phyloP scores from a whole-genome alignment of 2,797 vertebrate species.

The Channa striata region DNA sequence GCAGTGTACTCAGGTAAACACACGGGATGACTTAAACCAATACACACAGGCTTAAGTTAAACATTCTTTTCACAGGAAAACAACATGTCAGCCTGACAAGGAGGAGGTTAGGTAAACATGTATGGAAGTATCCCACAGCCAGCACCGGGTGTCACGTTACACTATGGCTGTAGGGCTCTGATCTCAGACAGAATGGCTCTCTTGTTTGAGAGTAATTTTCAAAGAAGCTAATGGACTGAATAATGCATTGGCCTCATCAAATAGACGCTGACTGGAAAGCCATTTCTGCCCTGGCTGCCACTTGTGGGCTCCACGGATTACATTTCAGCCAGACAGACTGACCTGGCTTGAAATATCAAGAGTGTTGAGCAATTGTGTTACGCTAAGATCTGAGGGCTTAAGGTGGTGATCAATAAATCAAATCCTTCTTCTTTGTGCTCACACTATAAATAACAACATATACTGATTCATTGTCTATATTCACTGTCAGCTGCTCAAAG shows the following conservation, averaged over 20 bases:
- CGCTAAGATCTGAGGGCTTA: constrained; percentile 72
- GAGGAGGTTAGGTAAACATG: constrained; percentile 85
- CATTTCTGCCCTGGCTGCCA: constrained; percentile 80
- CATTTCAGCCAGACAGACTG: constrained; percentile 80
- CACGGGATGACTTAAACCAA: constrained; percentile 81
- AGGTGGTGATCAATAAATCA: constrained; percentile 74
- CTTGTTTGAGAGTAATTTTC: constrained; percentile 85
- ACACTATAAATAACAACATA: constrained; percentile 57
- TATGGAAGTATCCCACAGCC: constrained; percentile 81
- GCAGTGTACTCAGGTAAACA: constrained; percentile 82
- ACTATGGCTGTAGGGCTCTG: constrained; percentile 73
- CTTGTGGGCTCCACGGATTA: constrained; percentile 78
- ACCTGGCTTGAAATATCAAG: constrained; percentile 78
- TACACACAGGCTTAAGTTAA: constrained; percentile 80
- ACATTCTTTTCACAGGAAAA: constrained; percentile 81
- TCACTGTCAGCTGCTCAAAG: constrained; percentile 46
- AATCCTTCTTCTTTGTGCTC: constrained; percentile 51
- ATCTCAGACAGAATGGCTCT: constrained; percentile 83
- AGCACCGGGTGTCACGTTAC: constrained; percentile 74
- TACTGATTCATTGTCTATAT: constrained; percentile 64
- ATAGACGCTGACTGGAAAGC: constrained; percentile 83
- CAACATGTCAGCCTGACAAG: constrained; percentile 82
- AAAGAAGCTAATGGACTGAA: constrained; percentile 85
- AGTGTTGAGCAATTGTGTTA: constrained; percentile 76
- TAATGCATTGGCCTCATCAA: constrained; percentile 85